These are phyloP conservation scores for Epinotia demarniana DNA, from an alignment of 2,888 invertebrate genomes.

Conservation along the genomic window DNA sequence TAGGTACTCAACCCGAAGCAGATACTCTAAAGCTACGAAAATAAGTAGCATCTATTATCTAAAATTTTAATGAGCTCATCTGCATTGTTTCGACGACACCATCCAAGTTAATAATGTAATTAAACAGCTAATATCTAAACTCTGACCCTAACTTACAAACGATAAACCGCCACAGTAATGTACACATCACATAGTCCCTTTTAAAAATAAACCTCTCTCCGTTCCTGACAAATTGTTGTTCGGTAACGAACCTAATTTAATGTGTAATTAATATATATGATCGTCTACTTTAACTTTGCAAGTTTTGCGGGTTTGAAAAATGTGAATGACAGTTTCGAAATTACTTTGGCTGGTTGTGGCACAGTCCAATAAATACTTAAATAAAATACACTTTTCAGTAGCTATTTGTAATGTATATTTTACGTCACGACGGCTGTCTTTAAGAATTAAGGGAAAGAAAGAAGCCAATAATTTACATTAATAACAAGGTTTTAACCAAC, in stretches of 20 bases:
- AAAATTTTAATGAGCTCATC: constrained; percentile 1
- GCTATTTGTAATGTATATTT: too few species aligned
- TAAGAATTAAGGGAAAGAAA: too few species aligned
- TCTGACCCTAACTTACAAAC: neutral
- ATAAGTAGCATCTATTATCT: too few species aligned
- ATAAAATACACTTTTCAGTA: neutral
- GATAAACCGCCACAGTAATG: neutral
- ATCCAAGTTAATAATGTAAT: constrained; percentile 7
- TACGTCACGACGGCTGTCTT: too few species aligned
- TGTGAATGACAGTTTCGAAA: neutral
- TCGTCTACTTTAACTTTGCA: constrained; percentile 8
- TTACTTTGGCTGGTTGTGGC: neutral
- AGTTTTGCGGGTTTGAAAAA: neutral
- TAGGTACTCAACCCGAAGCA: too few species aligned
- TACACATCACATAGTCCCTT: constrained; percentile 7
- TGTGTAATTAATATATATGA: constrained; percentile 9
- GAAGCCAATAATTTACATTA: too few species aligned
- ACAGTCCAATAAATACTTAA: neutral
- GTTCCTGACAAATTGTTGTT: constrained; percentile 15
- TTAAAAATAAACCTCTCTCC: neutral
- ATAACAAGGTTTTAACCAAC: too few species aligned
- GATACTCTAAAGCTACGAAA: too few species aligned
- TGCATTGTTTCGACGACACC: neutral
- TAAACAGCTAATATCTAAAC: neutral
- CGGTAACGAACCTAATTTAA: neutral